Base-by-base conservation (phyloP, 30 jellyfish, hydroid and myxozoan genomes). In the Clytia hemisphaerica region DNA sequence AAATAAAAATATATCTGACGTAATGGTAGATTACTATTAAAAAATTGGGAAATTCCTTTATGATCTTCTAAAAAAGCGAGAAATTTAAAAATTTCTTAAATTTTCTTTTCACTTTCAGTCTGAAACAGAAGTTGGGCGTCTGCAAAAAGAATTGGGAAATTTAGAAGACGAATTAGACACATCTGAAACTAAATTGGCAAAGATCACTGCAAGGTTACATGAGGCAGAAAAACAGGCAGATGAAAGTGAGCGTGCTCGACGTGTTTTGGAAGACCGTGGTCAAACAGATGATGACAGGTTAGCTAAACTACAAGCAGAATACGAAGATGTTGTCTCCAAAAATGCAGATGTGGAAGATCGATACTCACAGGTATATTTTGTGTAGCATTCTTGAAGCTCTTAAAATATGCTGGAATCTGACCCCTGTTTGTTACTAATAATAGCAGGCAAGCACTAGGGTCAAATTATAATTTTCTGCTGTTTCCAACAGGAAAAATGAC, bases 171-270 rank as follows among this genome's bases (percentile, higher is more conserved):
- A 86, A 26, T 80, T 86, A 16, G 96, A 86, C 37, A 65, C 83
- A 4, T 78, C 96, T 30, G 96, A 86, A 68, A 67, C 94, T 29
- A 78, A 78, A 55, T 69, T 86, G 31, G 19, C 85, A 24, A 31
- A 94, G 12, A 58, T 90, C 25, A 28, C 57, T 28, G 82, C 73
- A 37, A 80, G 85, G 26, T 78, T 86, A 24, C n/a, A 36, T 25
- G 96, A 86, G 22, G 92, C 96, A 30, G 96, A 86, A 66, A 78
- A 86, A 58, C 94, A 69, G 42, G 96, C 96, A 28, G 96, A 86
- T 46, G 96, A 86, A 55, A 86, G 96, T 49, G 95, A 84, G 75
- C 69, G 96, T 38, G 96, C 96, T 62, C 75, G 93, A 29, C 71
- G 88, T 21, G 93, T 77, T 4, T 71, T 86, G 38, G 96, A 86